Evolutionary conservation across 2,113 vertebrate genomes (phyloP).

Genomic region (Ursus arctos): DNA sequence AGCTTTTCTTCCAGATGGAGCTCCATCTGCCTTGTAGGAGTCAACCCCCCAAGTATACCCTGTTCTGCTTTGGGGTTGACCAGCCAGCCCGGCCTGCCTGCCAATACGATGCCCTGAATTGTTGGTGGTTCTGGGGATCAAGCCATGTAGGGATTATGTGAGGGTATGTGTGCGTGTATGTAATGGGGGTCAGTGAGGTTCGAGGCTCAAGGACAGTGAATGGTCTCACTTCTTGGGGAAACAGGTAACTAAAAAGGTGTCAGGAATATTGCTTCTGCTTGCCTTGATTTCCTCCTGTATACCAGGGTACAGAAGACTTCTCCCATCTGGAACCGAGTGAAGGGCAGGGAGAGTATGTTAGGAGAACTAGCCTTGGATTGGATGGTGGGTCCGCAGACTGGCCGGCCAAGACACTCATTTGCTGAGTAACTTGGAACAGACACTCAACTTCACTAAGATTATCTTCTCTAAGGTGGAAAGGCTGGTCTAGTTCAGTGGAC

Average conservation of each 20-base stretch:
- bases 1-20: slow-evolving; percentile 36
- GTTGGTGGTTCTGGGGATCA: not conserved
- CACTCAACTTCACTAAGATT: not conserved
- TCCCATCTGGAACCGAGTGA: not conserved
- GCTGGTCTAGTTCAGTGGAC: not conserved
- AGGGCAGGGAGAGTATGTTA: not conserved
- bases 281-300: not conserved
- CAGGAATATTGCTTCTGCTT: not conserved
- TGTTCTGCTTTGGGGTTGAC: not conserved
- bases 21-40: not conserved
- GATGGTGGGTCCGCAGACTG: not conserved
- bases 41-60: too few species aligned
- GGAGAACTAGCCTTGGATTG: not conserved
- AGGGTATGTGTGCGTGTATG: not conserved
- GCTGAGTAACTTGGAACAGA: not conserved
- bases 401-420: not conserved
- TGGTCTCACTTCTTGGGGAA: not conserved
- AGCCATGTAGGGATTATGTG: not conserved
- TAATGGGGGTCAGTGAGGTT: not conserved
- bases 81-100: not conserved
- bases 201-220: not conserved
- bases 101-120: not conserved
- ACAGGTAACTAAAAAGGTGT: not conserved
- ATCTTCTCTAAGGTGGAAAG: not conserved
- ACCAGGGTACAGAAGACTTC: not conserved